A percentile compares a stretch with the other conserved stretches of the same genome.
Evolutionary conservation across 2,113 vertebrate genomes (phyloP).

Genomic region (Syngnathus scovelli): DNA sequence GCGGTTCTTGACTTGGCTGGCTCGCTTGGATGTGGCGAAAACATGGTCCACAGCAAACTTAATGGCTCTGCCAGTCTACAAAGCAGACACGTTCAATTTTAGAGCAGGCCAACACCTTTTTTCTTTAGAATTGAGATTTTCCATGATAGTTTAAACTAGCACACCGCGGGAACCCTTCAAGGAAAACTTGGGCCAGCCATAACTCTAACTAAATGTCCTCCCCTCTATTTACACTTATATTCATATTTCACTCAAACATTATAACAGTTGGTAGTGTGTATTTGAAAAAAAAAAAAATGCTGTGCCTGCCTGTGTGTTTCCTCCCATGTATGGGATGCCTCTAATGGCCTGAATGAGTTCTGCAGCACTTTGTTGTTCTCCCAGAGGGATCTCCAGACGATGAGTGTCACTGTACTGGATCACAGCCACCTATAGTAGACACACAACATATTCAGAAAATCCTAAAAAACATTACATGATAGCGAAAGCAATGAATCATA

Average conservation of each 20-base stretch:
- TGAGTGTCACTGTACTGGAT: constrained; percentile 77
- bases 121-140: not conserved
- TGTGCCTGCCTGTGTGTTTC: constrained; percentile 68
- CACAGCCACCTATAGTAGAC: constrained; percentile 62
- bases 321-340: constrained; percentile 71
- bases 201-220: not conserved
- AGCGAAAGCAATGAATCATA: not conserved
- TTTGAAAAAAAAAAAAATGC: not conserved
- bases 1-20: constrained; percentile 66
- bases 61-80: constrained; percentile 74
- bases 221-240: not conserved
- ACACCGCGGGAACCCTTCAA: not conserved
- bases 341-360: constrained; percentile 68
- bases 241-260: not conserved
- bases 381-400: constrained; percentile 73
- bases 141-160: not conserved
- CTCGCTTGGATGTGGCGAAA: constrained; percentile 63
- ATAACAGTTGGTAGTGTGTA: not conserved
- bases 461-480: too few relatives aligned
- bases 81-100: not conserved
- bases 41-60: constrained; percentile 74
- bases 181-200: not conserved
- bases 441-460: not conserved
- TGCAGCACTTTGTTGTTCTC: constrained; percentile 53
- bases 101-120: not conserved